These are phyloP conservation scores for Eulithis prunata DNA, from an alignment of 2,888 invertebrate species.

Conservation along the genomic window DNA sequence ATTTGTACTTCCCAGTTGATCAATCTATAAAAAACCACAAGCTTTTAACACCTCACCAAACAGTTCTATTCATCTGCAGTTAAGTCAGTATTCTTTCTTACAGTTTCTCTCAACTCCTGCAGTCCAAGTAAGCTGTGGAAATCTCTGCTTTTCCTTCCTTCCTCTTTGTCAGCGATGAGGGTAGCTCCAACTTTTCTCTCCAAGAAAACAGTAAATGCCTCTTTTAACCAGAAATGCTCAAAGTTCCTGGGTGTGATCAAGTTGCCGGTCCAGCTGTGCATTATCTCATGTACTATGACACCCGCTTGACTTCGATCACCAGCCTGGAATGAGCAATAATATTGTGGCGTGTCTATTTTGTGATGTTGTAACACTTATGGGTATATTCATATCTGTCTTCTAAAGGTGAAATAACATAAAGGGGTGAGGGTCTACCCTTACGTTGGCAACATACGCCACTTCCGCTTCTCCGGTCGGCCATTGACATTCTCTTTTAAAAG, in stretches of 20 bases:
- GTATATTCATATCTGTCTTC: no score
- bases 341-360: no score
- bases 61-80: no score
- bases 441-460: no score
- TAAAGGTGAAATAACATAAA: no score
- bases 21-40: conserved; percentile 23
- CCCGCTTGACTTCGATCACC: conserved; percentile 95
- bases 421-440: no score
- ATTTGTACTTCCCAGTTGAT: conserved; percentile 85
- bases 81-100: conserved; percentile 64
- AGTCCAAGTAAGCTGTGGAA: conserved; percentile 92
- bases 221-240: conserved; percentile 98
- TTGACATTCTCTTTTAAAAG: no score
- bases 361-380: no score
- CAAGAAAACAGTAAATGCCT: conserved; percentile 96
- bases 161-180: conserved; percentile 83
- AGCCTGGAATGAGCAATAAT: conserved; percentile 81
- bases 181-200: conserved; percentile 91
- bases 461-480: no score
- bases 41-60: no score
- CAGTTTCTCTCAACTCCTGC: conserved; percentile 89
- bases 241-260: conserved; percentile 96
- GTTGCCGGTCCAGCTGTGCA: conserved; percentile 98
- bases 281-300: conserved; percentile 97
- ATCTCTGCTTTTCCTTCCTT: conserved; percentile 86